Evolutionary conservation across 2,797 vertebrate genomes (phyloP).

Genomic region (Adrianichthys oophorus): DNA sequence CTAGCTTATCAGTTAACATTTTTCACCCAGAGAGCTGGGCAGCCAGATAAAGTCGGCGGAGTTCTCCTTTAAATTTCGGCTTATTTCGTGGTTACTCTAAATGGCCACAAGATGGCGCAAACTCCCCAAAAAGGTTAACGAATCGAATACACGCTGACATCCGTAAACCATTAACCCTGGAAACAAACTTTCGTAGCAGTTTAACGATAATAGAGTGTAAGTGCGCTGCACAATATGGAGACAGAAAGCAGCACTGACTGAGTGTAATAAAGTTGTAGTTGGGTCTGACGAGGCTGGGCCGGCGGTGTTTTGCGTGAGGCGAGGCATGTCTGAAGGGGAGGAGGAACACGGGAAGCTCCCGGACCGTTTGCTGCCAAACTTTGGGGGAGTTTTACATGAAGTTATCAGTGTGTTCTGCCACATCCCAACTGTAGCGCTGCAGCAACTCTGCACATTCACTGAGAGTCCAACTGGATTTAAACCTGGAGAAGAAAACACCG

Average conservation of each 20-base stretch:
- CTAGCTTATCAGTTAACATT: neutral
- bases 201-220: neutral
- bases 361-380: slow-evolving; percentile 43
- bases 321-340: slow-evolving; percentile 42
- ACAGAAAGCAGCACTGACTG: neutral
- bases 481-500: slow-evolving; percentile 10
- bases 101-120: slow-evolving; percentile 61
- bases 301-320: slow-evolving; percentile 26
- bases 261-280: neutral
- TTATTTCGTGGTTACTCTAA: neutral
- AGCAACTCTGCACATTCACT: slow-evolving; percentile 11
- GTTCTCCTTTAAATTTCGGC: neutral
- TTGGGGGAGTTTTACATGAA: slow-evolving; percentile 60
- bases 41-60: neutral
- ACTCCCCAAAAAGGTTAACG: slow-evolving; percentile 7
- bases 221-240: too few relatives aligned
- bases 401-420: slow-evolving; percentile 32
- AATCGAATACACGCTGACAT: neutral
- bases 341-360: slow-evolving; percentile 41
- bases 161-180: neutral
- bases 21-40: slow-evolving; percentile 12
- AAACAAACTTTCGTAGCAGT: neutral
- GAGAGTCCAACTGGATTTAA: slow-evolving; percentile 36
- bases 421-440: slow-evolving; percentile 14
- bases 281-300: neutral